These are phyloP conservation scores for Pyrrhosoma nymphula DNA, from an alignment of 2,888 invertebrate species.

Conservation along the genomic window DNA sequence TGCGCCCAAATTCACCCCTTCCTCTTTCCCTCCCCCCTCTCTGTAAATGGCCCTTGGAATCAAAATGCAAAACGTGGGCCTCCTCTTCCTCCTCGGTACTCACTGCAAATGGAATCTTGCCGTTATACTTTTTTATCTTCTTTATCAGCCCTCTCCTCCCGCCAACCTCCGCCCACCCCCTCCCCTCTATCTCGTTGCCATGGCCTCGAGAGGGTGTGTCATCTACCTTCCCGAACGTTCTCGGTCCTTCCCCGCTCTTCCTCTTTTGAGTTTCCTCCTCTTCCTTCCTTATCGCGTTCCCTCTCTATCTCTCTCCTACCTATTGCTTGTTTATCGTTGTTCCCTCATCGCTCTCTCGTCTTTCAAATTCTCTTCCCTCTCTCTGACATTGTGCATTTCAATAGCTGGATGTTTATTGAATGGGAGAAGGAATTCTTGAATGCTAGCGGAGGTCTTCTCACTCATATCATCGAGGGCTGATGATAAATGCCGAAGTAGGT, in stretches of 20 bases:
- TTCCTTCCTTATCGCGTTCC: background rate
- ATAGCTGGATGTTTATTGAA: too few relatives aligned
- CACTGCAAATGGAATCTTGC: background rate
- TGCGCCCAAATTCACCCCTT: background rate
- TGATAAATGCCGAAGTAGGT: too few relatives aligned
- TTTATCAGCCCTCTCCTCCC: background rate
- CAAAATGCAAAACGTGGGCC: constrained; percentile 40
- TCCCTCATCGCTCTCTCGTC: background rate
- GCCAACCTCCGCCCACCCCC: background rate
- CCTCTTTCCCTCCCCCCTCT: background rate
- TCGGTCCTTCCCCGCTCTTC: too few relatives aligned
- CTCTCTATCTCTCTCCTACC: background rate
- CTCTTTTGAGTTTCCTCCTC: background rate
- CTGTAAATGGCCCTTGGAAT: constrained; percentile 50
- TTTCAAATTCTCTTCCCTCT: background rate
- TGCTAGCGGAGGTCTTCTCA: too few relatives aligned
- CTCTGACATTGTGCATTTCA: background rate
- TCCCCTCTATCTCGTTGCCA: background rate
- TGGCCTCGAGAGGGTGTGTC: too few relatives aligned
- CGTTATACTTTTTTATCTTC: background rate
- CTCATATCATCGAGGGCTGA: too few relatives aligned
- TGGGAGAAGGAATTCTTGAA: too few relatives aligned
- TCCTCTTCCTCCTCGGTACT: background rate
- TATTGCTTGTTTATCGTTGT: constrained; percentile 12
- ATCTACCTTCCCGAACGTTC: too few relatives aligned